Evolutionary conservation across 2,888 invertebrate species (phyloP).

Genomic region (Idaea aversata): DNA sequence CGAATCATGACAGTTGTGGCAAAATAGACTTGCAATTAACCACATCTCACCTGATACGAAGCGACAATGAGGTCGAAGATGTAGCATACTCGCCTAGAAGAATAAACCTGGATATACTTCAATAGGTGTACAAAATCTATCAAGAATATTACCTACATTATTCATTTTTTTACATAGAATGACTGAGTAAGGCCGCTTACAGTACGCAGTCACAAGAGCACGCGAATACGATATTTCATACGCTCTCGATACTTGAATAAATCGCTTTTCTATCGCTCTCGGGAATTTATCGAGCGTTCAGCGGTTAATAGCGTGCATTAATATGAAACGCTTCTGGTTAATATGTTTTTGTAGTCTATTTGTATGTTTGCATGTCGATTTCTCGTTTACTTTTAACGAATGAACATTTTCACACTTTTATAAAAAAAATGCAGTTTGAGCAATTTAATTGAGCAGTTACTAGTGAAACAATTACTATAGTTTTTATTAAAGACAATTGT

Average conservation of each 20-base stretch:
- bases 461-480: background rate
- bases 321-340: conserved; percentile 50
- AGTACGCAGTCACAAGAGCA: conserved; percentile 18
- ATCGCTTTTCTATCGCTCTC: conserved; percentile 61
- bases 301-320: conserved; percentile 63
- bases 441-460: no score
- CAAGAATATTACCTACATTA: background rate
- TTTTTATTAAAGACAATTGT: background rate
- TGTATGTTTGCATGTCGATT: conserved; percentile 8
- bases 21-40: no score
- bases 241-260: conserved; percentile 47
- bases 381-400: conserved; percentile 2
- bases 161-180: background rate
- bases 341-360: conserved; percentile 32
- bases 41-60: no score
- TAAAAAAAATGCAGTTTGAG: background rate
- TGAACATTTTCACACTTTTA: background rate
- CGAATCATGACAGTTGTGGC: no score
- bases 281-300: conserved; percentile 53
- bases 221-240: conserved; percentile 29
- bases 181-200: background rate
- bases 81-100: no score
- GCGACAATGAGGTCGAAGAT: no score
- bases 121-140: background rate
- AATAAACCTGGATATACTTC: background rate